Evolutionary conservation across 2,888 invertebrate species (phyloP).

Genomic region (Aleiodes leptofemur): DNA sequence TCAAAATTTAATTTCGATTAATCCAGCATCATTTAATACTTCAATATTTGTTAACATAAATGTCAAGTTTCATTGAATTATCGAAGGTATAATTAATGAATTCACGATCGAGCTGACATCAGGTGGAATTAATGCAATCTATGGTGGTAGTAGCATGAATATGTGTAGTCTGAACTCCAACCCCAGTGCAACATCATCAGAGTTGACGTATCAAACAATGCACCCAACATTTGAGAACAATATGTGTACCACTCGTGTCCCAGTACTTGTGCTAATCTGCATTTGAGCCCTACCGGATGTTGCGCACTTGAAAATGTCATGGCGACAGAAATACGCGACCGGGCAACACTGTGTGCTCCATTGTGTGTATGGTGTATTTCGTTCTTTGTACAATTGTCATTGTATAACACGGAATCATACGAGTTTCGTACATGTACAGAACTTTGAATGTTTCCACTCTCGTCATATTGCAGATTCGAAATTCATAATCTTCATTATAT

Average conservation of each 20-base stretch:
- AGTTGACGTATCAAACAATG: slow-evolving; percentile 65
- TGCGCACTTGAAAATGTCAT: slow-evolving; percentile 61
- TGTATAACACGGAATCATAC: neutral
- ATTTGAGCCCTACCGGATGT: slow-evolving; percentile 58
- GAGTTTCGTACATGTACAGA: too few species aligned
- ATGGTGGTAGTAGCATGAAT: slow-evolving; percentile 24
- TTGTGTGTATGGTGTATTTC: slow-evolving; percentile 12
- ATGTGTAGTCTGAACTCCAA: slow-evolving; percentile 28
- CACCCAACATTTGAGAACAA: slow-evolving; percentile 61
- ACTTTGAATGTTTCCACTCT: slow-evolving; percentile 8
- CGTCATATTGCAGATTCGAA: slow-evolving; percentile 16
- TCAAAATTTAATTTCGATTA: too few species aligned
- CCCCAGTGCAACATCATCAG: slow-evolving; percentile 43
- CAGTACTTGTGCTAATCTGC: slow-evolving; percentile 59
- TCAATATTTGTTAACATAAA: too few species aligned
- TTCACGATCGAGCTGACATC: too few species aligned
- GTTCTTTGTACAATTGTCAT: slow-evolving; percentile 26
- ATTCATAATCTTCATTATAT: slow-evolving; percentile 38
- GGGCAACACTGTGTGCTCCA: slow-evolving; percentile 1
- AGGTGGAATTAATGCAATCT: slow-evolving; percentile 40
- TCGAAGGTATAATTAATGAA: too few species aligned
- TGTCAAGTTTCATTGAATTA: too few species aligned
- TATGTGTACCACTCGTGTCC: slow-evolving; percentile 57
- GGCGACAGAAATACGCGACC: slow-evolving; percentile 37
- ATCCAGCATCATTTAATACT: too few species aligned